Evolutionary conservation across 2,888 invertebrate genomes (phyloP), one percentile per base, ranked within the genome.

Genomic region (Atherix ibis): DNA sequence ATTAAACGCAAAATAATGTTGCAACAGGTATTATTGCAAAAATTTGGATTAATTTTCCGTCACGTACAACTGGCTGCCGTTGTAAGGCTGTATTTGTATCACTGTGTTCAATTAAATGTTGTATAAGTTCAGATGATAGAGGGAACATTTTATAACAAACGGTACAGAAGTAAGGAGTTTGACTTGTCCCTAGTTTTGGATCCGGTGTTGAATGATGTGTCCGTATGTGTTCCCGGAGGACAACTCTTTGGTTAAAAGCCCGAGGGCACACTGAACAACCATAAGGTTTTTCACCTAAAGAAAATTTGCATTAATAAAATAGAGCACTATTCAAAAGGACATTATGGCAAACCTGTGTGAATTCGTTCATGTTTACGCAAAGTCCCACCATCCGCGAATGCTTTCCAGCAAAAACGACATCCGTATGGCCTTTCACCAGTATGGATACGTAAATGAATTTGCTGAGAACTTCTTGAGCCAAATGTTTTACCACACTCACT

Each of bases 351-450:
- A n/a, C 72, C 82, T 0, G 85, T 85, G 47, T 85, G 85, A 47
- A 85, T 85, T 8, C 85, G 66, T 51, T 85, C 85, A 52, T 85
- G 85, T 51, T 85, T 85, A 19, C 85, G 63, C 28, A 85, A 56
- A 2, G 85, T 85, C 16, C 85, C 85, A 25, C 85, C 85, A 54
- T 85, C 85, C 0, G 85, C 85, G 53, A 85, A 85, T 0, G 84
- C 84, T 53, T 85, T 85, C 83, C 83, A 83, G 52, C 85, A 85
- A 58, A 77, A 85, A 8, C 80, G 70, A 51, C 85, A 85, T 1
- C 80, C 82, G 49, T 85, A 85, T 0, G 84, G 85, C 25, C 83
- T 65, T 54, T 85, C 85, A 4, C 61, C 82, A 1, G 85, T 85
- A 52, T 85, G 85, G 44, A 85, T 84, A 29, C 85, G 71, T 32